Evolutionary conservation across 2,113 vertebrate genomes (phyloP), one percentile per base, ranked within the genome.

Genomic region (Odobenus rosmarus): DNA sequence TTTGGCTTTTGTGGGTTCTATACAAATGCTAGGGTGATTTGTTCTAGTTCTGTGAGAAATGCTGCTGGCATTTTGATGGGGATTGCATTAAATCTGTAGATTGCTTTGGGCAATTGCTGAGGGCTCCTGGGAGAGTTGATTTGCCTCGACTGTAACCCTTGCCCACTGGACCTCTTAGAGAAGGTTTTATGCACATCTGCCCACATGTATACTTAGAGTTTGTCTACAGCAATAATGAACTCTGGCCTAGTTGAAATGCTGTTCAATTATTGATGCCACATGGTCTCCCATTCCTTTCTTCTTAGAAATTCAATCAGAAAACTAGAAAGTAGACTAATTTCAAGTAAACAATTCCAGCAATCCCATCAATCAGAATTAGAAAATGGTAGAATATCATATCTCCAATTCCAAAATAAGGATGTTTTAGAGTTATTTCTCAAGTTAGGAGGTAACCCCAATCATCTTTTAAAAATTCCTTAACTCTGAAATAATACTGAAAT

Each of bases 291-390:
- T 83, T 28, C 14, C 6, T 72, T 46, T 90, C 46, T 89, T 36
- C 42, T 71, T 81, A 90, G 87, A 95, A 91, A 79, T 77, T 57
- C 33, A 86, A 26, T 49, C 61, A 82, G 64, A 79, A 90, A 95
- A 80, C 7, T 21, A 77, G 16, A n/a, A 88, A 81, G 57, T 33
- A 18, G 28, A 24, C 13, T 81, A 55, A 31, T 24, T 92, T 84
- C 18, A 71, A 82, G 57, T 57, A 76, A 94, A 69, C 28, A 91
- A 24, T 53, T 84, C 59, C n/a, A 77, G 51, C 2, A 95, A 36
- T 46, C 83, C 61, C 89, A 85, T 71, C 16, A 86, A 71, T 61
- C 26, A 76, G 6, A 96, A 81, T 88, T 94, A 18, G 39, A 77
- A 80, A 94, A 79, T 57, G 14, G 46, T 62, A 26, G 86, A 85